phyloP scores from a whole-genome alignment of 1,140 invertebrate genomes.

The Drosophila sp. region DNA sequence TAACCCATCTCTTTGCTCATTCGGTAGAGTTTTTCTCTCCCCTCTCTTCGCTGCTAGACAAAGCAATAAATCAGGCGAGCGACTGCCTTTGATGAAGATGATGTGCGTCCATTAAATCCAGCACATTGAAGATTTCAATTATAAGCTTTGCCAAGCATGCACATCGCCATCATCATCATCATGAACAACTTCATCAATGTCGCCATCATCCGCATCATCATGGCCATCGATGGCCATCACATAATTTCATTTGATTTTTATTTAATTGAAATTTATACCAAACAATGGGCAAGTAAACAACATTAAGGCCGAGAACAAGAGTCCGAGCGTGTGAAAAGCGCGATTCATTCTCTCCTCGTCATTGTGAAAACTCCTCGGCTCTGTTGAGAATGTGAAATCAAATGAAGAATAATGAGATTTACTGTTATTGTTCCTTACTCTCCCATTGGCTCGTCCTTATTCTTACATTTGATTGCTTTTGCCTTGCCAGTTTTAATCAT shows the following conservation, averaged over 20 bases:
- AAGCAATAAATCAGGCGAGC: constrained; percentile 56
- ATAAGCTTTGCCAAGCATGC: constrained; percentile 27
- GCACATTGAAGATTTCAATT: constrained; percentile 68
- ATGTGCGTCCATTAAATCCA: constrained; percentile 60
- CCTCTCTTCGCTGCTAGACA: constrained; percentile 27
- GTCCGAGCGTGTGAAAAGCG: constrained; percentile 43
- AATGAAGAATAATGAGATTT: constrained; percentile 76
- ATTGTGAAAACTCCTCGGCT: constrained; percentile 19
- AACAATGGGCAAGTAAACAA: constrained; percentile 57
- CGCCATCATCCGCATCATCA: constrained; percentile 26
- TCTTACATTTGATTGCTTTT: constrained; percentile 58
- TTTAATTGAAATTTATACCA: constrained; percentile 77
- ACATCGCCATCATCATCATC: constrained; percentile 25
- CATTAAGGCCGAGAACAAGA: constrained; percentile 19
- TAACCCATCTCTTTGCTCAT: constrained; percentile 46
- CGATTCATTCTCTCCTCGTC: constrained; percentile 37
- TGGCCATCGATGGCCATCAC: constrained; percentile 55
- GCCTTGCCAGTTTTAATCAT: constrained; percentile 51
- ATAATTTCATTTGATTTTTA: constrained; percentile 74
- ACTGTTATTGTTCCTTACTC: constrained; percentile 42
- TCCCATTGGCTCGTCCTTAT: constrained; percentile 34
- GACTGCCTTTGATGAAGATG: constrained; percentile 32
- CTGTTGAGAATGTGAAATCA: constrained; percentile 61
- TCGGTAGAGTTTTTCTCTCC: constrained; percentile 16
- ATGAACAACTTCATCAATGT: constrained; percentile 13